phyloP scores from a whole-genome alignment of 2,113 vertebrate genomes.

The Lycaon pictus region DNA sequence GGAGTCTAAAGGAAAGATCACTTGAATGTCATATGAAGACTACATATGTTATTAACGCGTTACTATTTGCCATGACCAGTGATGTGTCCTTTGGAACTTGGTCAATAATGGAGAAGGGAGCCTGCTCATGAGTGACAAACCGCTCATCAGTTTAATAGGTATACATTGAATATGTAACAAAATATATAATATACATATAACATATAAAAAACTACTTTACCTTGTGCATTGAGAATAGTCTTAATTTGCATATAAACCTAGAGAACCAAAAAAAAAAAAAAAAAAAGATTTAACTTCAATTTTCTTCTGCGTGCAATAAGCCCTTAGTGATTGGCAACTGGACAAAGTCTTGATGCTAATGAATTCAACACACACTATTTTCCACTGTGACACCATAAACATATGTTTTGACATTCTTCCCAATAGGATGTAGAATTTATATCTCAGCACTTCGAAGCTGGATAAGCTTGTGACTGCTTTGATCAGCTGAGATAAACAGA shows the following conservation, averaged over 20 bases:
- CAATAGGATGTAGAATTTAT: neutral
- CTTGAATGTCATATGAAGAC: accelerated
- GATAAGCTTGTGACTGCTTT: neutral
- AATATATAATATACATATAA: neutral
- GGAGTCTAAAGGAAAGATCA: neutral
- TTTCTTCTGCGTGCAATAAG: neutral
- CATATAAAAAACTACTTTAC: neutral
- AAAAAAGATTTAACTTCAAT: neutral
- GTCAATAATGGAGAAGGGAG: neutral
- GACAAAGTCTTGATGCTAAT: neutral
- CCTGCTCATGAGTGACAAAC: too few species aligned
- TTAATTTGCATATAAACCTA: neutral
- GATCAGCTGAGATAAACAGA: neutral
- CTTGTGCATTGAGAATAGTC: neutral
- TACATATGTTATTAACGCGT: accelerated
- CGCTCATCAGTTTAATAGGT: neutral
- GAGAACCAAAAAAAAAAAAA: neutral
- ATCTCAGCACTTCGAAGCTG: neutral
- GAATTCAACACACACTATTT: neutral
- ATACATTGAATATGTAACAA: neutral
- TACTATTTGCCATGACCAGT: neutral
- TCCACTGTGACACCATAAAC: neutral
- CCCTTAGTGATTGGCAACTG: neutral
- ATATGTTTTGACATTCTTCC: neutral
- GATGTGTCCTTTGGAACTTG: neutral